These are phyloP conservation scores for Hephaestus fuliginosus DNA, from an alignment of 2,797 vertebrate species.

Conservation along the genomic window DNA sequence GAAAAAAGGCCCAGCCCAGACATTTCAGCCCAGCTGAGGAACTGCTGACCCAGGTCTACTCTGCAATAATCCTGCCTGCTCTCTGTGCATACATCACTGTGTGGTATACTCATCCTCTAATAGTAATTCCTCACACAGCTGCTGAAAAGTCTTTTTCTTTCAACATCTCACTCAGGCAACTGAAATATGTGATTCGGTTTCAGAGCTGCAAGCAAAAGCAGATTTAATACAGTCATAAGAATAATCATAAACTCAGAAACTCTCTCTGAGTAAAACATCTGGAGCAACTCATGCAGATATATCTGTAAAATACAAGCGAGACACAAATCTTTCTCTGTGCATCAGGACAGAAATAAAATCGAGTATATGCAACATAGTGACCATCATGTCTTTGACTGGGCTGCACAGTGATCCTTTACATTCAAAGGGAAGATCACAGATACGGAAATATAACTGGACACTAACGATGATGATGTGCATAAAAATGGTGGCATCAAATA, in stretches of 20 bases:
- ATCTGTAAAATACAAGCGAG: background rate
- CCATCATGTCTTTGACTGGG: background rate
- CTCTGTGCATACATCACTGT: no score
- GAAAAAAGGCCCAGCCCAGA: no score
- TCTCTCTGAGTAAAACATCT: background rate
- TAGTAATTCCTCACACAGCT: background rate
- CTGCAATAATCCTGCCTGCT: no score
- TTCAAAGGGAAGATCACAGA: background rate
- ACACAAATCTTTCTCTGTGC: background rate
- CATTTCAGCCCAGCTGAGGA: no score
- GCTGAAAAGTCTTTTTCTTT: background rate
- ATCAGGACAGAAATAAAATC: background rate
- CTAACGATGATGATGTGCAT: background rate
- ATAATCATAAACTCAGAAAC: background rate
- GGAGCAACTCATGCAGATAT: background rate
- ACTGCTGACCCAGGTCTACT: no score
- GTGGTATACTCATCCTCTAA: no score
- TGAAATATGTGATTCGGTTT: background rate
- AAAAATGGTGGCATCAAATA: background rate
- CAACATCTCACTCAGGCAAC: background rate
- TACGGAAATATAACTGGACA: background rate
- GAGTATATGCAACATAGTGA: background rate
- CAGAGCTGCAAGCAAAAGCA: background rate
- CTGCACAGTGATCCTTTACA: background rate
- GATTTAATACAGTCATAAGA: background rate